Evolutionary conservation across 2,888 invertebrate genomes (phyloP).

Genomic region (Phyto melanocephala): DNA sequence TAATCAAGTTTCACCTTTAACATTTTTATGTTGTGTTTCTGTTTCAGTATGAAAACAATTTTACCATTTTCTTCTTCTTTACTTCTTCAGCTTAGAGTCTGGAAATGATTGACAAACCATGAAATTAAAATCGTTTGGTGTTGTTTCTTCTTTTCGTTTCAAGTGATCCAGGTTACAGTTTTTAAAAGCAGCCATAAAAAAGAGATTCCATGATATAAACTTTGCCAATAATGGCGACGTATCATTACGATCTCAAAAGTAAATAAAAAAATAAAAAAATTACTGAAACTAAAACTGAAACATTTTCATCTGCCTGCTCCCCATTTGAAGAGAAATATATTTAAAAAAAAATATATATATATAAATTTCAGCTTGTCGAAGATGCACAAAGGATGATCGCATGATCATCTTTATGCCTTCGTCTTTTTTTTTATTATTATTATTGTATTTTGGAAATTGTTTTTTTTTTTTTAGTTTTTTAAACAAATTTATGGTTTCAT

Average conservation of each 20-base stretch:
- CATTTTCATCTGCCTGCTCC: conserved; percentile 37
- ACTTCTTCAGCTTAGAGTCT: conserved; percentile 12
- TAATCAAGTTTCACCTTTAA: conserved; percentile 65
- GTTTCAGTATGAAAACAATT: conserved; percentile 36
- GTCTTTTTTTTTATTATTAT: conserved; percentile 2
- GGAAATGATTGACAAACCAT: conserved; percentile 75
- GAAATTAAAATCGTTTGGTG: conserved; percentile 69
- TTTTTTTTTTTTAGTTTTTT: neutral
- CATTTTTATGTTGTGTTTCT: conserved; percentile 56
- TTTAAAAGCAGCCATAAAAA: conserved; percentile 62
- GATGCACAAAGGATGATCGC: conserved; percentile 42
- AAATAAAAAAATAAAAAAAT: no score
- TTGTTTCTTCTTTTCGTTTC: neutral
- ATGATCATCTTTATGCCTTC: conserved; percentile 51
- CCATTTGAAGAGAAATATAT: neutral
- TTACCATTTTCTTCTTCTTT: conserved; percentile 23
- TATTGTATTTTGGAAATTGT: conserved; percentile 39
- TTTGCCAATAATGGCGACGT: conserved; percentile 43
- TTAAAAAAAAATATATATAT: conserved; percentile 19
- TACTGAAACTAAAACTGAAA: conserved; percentile 14
- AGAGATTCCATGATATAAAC: conserved; percentile 40
- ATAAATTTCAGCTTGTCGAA: conserved; percentile 51
- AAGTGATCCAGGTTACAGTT: conserved; percentile 30
- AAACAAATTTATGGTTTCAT: conserved; percentile 63
- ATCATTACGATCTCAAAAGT: conserved; percentile 48